A percentile compares a stretch with the other conserved stretches of the same genome.
phyloP scores from a whole-genome alignment of 2,888 invertebrate species.

The Machimus rusticus region DNA sequence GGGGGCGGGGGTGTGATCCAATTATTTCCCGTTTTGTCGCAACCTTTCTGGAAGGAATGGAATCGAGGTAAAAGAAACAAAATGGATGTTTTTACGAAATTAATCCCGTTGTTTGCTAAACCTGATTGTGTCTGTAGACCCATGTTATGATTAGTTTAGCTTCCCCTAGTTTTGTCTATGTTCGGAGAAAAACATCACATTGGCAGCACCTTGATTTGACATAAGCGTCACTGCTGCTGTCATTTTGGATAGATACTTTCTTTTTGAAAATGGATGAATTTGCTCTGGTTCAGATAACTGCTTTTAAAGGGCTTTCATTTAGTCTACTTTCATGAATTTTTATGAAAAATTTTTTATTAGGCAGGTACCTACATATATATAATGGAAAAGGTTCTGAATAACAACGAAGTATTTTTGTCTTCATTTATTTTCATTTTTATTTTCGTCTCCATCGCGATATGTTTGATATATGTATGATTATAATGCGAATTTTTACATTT shows the following conservation, averaged over 20 bases:
- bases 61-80: background rate
- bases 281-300: background rate
- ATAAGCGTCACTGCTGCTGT: background rate
- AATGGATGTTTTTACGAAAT: background rate
- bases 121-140: background rate
- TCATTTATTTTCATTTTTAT: too few species aligned
- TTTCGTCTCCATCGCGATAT: too few species aligned
- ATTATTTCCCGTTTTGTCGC: background rate
- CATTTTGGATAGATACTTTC: background rate
- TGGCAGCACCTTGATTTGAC: background rate
- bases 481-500: too few species aligned
- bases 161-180: background rate
- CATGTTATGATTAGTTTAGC: background rate
- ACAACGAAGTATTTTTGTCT: too few species aligned
- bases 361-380: too few species aligned
- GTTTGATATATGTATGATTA: too few species aligned
- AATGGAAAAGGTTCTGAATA: too few species aligned
- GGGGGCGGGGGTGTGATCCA: background rate
- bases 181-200: background rate
- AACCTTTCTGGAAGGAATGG: background rate
- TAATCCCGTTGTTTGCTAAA: background rate
- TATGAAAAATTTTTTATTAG: too few species aligned
- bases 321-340: background rate
- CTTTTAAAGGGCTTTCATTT: background rate
- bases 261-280: background rate